Percentiles rank a stretch among this genome's conserved stretches.
Conservation (phyloP, 2,888 invertebrate genomes). For the Amblyjoppa fuscipennis region DNA sequence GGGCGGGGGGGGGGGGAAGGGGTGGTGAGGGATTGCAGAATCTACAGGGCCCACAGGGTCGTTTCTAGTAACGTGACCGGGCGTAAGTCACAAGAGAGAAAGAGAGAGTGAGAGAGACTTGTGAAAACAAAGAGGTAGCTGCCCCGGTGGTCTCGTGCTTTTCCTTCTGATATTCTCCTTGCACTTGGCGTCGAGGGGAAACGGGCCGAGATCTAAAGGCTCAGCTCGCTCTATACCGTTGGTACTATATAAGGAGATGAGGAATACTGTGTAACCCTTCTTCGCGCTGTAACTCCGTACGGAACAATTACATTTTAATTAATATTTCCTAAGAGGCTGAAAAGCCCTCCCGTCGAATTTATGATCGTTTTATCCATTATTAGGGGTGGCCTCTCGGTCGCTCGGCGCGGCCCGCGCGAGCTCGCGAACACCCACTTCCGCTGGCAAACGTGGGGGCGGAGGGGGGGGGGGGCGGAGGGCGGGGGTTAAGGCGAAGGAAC, state of each 20-base stretch:
- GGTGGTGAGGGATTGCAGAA: conserved; percentile 10
- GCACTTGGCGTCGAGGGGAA: conserved; percentile 32
- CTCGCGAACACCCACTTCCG: conserved; percentile 34
- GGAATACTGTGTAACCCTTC: conserved; percentile 76
- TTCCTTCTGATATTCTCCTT: conserved; percentile 55
- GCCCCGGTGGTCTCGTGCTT: conserved; percentile 38
- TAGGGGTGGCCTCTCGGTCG: conserved; percentile 76
- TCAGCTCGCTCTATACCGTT: conserved; percentile 46
- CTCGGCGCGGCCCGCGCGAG: conserved; percentile 31
- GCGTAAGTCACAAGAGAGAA: conserved; percentile 47
- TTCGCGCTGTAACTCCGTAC: conserved; percentile 76
- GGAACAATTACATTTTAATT: conserved; percentile 86
- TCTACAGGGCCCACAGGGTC: conserved; percentile 48
- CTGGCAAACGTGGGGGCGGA: conserved; percentile 48
- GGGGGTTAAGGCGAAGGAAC: conserved; percentile 58
- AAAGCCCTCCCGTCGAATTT: conserved; percentile 84
- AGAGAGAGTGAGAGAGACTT: conserved; percentile 67
- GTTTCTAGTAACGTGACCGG: conserved; percentile 41
- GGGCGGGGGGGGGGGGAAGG: neutral
- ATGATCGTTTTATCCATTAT: conserved; percentile 86
- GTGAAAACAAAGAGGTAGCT: conserved; percentile 67
- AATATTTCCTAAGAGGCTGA: conserved; percentile 85
- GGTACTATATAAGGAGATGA: conserved; percentile 54
- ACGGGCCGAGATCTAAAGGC: conserved; percentile 64
- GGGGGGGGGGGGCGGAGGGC: conserved; percentile 43